Percentiles rank a stretch among this genome's conserved stretches.
Conservation (phyloP, 2,113 vertebrate genomes). For the Oreochromis niloticus region DNA sequence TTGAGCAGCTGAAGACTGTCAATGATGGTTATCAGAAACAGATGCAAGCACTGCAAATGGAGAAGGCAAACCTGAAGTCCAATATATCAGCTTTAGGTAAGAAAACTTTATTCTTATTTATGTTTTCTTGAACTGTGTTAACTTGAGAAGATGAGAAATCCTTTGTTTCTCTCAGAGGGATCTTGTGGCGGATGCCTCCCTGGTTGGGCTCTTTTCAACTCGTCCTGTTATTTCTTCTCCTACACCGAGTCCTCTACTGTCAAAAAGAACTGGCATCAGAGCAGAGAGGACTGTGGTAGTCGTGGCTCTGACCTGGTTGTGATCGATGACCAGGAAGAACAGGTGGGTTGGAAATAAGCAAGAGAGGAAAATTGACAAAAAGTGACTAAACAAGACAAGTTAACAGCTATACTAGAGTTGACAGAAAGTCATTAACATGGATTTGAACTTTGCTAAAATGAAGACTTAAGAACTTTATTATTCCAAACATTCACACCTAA, state of each 20-base stretch:
- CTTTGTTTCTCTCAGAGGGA: neutral
- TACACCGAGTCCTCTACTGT: neutral
- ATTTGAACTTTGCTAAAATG: neutral
- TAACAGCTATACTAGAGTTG: neutral
- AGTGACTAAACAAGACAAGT: neutral
- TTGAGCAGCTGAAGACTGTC: neutral
- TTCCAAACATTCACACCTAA: neutral
- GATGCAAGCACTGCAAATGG: neutral
- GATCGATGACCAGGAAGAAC: neutral
- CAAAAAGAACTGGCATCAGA: neutral
- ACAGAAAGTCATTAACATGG: neutral
- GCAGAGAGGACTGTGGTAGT: neutral
- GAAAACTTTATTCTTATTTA: rapidly evolving
- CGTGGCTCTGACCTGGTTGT: neutral
- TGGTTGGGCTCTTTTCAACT: slow-evolving; percentile 2
- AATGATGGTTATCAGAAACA: slow-evolving; percentile 15
- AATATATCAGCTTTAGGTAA: rapidly evolving
- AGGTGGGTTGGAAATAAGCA: neutral
- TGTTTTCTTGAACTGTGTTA: neutral
- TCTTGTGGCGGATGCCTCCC: slow-evolving; percentile 25
- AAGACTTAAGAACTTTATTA: neutral
- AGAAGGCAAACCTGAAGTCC: rapidly evolving
- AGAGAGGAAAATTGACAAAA: neutral
- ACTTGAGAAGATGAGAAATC: neutral
- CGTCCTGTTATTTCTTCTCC: slow-evolving; percentile 52